phyloP scores from a whole-genome alignment of 2,113 vertebrate genomes.

The Brachirus orientalis region DNA sequence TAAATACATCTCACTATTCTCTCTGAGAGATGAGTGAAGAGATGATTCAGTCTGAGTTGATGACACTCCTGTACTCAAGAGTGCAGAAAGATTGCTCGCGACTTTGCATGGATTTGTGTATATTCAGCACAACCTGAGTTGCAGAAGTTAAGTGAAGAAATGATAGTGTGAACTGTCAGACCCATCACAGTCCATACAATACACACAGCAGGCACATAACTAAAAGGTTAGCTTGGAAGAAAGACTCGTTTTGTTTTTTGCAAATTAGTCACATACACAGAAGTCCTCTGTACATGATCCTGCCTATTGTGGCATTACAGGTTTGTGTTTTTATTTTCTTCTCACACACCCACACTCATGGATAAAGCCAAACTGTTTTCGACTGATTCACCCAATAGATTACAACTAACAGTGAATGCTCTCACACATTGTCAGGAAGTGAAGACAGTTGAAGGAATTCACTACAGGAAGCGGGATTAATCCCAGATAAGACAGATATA shows the following conservation, averaged over 20 bases:
- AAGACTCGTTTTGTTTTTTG: conserved; percentile 9
- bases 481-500: conserved; percentile 3
- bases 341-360: neutral
- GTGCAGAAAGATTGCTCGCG: neutral
- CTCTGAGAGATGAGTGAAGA: no score
- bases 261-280: conserved; percentile 5
- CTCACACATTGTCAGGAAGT: conserved; percentile 14
- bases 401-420: neutral
- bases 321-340: neutral
- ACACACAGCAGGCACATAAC: conserved; percentile 17
- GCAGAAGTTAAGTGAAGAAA: conserved; percentile 14
- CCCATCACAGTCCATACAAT: conserved; percentile 14
- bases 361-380: neutral
- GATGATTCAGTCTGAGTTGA: conserved; percentile 4
- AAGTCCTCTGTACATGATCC: neutral
- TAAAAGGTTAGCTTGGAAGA: conserved; percentile 37
- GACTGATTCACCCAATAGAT: conserved; percentile 1
- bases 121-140: neutral
- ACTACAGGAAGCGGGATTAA: no score
- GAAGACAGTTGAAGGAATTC: neutral
- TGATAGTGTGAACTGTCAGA: conserved; percentile 47
- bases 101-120: neutral
- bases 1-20: conserved; percentile 17
- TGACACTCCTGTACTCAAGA: neutral
- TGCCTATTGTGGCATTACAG: neutral